phyloP scores from a whole-genome alignment of 1,140 invertebrate species.

The Pseudomyrmex sp. region DNA sequence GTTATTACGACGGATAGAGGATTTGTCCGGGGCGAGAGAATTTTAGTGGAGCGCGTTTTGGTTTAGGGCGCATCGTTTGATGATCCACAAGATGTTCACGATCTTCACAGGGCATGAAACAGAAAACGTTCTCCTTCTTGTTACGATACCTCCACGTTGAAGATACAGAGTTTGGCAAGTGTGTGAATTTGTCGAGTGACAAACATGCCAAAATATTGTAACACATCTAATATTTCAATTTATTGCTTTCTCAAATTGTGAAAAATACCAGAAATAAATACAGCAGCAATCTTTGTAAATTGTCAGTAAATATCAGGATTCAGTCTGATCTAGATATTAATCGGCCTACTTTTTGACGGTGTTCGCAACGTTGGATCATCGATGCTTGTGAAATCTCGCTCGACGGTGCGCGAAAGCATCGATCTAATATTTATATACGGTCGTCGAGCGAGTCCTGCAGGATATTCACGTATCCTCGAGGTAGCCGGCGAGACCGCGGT shows the following conservation, averaged over 20 bases:
- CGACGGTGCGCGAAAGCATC: conserved; percentile 58
- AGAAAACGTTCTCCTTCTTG: not conserved
- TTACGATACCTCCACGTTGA: not conserved
- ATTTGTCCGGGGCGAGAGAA: conserved; percentile 13
- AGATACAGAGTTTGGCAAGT: not conserved
- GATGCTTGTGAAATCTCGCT: not conserved
- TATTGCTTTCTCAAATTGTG: not conserved
- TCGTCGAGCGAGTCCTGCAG: conserved; percentile 71
- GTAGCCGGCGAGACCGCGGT: conserved; percentile 21
- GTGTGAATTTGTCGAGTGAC: not conserved
- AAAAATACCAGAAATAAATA: not conserved
- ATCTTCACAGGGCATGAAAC: not conserved
- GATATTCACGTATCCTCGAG: conserved; percentile 65
- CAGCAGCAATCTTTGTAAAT: not conserved
- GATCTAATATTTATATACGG: conserved; percentile 83
- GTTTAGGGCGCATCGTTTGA: conserved; percentile 19
- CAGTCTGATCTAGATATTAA: not conserved
- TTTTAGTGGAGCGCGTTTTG: conserved; percentile 43
- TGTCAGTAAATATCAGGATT: not conserved
- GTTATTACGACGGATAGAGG: conserved; percentile 43
- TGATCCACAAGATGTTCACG: conserved; percentile 13
- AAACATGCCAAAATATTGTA: not conserved
- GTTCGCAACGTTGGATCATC: conserved; percentile 22
- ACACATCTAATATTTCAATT: conserved; percentile 1
- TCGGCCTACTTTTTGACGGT: not conserved